These are phyloP conservation scores for Agrotis ipsilon DNA, from an alignment of 2,888 invertebrate species.

Conservation along the genomic window DNA sequence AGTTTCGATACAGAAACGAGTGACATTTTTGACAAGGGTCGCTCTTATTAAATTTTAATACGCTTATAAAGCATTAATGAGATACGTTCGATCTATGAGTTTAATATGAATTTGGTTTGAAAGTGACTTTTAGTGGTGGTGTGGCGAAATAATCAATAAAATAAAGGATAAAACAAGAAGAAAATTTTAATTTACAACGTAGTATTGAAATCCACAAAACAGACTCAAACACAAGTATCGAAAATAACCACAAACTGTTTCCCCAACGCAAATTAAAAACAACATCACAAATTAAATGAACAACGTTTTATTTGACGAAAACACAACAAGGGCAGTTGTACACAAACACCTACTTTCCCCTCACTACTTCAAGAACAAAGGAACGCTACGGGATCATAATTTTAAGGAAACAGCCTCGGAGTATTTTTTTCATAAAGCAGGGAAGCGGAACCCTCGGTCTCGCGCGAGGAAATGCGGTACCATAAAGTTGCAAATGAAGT, in stretches of 20 bases:
- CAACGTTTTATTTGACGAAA: conserved; percentile 72
- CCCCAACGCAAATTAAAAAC: conserved; percentile 62
- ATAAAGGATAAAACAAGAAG: neutral
- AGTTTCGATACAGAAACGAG: conserved; percentile 25
- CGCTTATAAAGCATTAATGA: conserved; percentile 9
- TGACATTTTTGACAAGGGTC: conserved; percentile 40
- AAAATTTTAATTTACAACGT: no score
- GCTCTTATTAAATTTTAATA: conserved; percentile 43
- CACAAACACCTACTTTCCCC: conserved; percentile 70
- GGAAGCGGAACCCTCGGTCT: conserved; percentile 71
- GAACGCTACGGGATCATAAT: conserved; percentile 79
- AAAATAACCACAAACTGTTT: conserved; percentile 9
- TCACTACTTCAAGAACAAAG: conserved; percentile 75
- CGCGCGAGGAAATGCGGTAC: conserved; percentile 79
- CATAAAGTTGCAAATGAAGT: conserved; percentile 90
- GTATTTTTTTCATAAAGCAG: conserved; percentile 79
- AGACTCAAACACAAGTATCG: neutral
- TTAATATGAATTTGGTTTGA: neutral
- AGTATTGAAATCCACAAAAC: neutral
- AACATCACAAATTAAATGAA: conserved; percentile 73
- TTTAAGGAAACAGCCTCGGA: conserved; percentile 79
- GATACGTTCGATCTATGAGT: neutral
- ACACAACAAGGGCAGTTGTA: conserved; percentile 71
- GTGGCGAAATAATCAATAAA: neutral
- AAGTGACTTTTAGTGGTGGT: neutral